These are phyloP conservation scores for Mycalesis mineus DNA, from an alignment of 2,888 invertebrate genomes.

Conservation along the genomic window DNA sequence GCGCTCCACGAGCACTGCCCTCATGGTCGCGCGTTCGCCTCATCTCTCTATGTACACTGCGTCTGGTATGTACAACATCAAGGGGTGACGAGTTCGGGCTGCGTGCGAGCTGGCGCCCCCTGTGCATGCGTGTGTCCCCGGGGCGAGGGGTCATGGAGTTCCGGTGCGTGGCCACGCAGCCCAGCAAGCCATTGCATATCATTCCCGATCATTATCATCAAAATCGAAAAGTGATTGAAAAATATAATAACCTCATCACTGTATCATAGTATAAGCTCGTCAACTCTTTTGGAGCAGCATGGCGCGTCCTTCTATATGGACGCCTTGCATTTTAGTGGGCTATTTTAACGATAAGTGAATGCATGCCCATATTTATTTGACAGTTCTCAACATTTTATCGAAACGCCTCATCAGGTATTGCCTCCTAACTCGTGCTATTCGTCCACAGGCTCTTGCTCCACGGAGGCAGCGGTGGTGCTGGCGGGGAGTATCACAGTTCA, in stretches of 20 bases:
- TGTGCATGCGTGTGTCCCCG: conserved; percentile 51
- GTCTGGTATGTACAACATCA: conserved; percentile 46
- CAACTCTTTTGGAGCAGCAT: no score
- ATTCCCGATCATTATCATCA: no score
- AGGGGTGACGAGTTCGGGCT: conserved; percentile 51
- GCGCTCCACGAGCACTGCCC: conserved; percentile 47
- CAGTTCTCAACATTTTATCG: no score
- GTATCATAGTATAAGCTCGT: no score
- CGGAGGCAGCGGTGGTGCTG: conserved; percentile 37
- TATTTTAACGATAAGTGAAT: no score
- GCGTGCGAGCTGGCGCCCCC: conserved; percentile 60
- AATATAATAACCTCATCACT: no score
- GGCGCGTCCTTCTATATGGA: no score
- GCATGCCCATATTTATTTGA: no score
- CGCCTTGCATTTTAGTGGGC: no score
- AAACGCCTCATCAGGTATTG: no score
- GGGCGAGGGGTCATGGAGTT: conserved; percentile 44
- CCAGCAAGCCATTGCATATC: conserved; percentile 60
- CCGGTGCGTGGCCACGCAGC: conserved; percentile 65
- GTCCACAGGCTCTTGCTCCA: conserved; percentile 54
- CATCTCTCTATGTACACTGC: conserved; percentile 68
- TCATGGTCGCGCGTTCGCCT: conserved; percentile 60
- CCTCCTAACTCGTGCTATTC: conserved; percentile 14
- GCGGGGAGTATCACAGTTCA: conserved; percentile 47
- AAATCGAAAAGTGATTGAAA: no score